Evolutionary conservation across 1,140 invertebrate species (phyloP), one percentile per base, ranked within the genome.

Genomic region (Bombus consobrinus): DNA sequence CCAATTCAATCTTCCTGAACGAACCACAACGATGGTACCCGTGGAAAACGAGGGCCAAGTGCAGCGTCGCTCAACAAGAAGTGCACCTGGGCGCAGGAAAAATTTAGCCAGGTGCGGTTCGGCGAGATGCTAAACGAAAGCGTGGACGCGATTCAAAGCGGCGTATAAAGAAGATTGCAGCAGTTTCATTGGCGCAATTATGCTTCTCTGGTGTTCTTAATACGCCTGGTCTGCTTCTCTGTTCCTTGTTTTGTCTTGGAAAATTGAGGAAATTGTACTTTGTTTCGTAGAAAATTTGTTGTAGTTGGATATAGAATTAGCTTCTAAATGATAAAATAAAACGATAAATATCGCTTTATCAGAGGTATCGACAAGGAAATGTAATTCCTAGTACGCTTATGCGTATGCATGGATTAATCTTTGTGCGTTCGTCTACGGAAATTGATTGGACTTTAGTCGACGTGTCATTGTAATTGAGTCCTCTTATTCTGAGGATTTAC

Each of bases 1-100:
- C 87, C 87, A 72, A 90, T 92, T 92, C 84, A 86, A 90, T 89
- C 87, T 88, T 73, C 80, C 73, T 78, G 77, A 89, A 84, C 81
- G 85, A 88, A 86, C 68, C 59, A 62, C 59, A 32, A 43, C 25
- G 37, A 13, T 39, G 18, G 66, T 69, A 41, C 77, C 28, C 64
- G 25, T 32, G 28, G 72, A 62, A 81, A 81, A 79, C 68, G 68
- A 37, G 8, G 77, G 68, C 69, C 37, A 39, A 64, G 72, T 53
- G 32, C 47, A 64, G 39, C 71, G 41, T 57, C 57, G 59, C 28
- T 76, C 72, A n/a, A 72, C 78, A 81, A 53, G 39, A 85, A 43
- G 47, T 74, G 47, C 62, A 83, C 72, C 85, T 85, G 87, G 81
- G 87, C 84, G 88, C 81, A 86, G 80, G 87, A 90, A 90, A 90